phyloP scores from a whole-genome alignment of 2,888 invertebrate species.

The Mesorhabditis sp. region DNA sequence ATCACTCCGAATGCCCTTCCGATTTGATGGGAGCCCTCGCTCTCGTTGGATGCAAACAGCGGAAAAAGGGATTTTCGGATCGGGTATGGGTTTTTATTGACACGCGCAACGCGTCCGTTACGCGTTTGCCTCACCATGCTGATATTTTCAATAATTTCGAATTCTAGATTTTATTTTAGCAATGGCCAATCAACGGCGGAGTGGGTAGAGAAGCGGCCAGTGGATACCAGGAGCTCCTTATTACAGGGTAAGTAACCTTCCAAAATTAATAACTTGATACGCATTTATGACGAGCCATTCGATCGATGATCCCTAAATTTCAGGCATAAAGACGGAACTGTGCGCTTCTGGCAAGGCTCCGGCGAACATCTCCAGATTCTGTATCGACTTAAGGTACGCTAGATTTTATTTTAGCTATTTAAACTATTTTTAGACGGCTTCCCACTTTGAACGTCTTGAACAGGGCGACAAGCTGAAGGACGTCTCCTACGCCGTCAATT shows the following conservation, averaged over 20 bases:
- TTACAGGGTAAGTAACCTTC: slow-evolving; percentile 70
- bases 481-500: slow-evolving; percentile 48
- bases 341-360: slow-evolving; percentile 98
- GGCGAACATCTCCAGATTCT: slow-evolving; percentile 72
- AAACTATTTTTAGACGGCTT: slow-evolving; percentile 81
- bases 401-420: neutral
- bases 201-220: slow-evolving; percentile 91
- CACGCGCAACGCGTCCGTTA: neutral
- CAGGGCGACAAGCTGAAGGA: slow-evolving; percentile 32
- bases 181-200: slow-evolving; percentile 95
- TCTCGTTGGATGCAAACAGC: slow-evolving; percentile 73
- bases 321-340: slow-evolving; percentile 78
- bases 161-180: slow-evolving; percentile 59
- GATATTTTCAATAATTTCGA: neutral
- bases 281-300: slow-evolving; percentile 14
- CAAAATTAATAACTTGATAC: slow-evolving; percentile 64
- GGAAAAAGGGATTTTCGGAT: slow-evolving; percentile 65
- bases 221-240: slow-evolving; percentile 93
- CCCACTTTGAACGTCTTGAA: slow-evolving; percentile 66
- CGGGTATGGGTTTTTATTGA: slow-evolving; percentile 31
- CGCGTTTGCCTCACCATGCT: neutral
- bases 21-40: slow-evolving; percentile 97
- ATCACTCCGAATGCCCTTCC: slow-evolving; percentile 94
- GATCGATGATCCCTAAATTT: slow-evolving; percentile 10
- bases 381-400: slow-evolving; percentile 30